Conservation (phyloP, 2,113 vertebrate species). For the Origma solitaria region DNA sequence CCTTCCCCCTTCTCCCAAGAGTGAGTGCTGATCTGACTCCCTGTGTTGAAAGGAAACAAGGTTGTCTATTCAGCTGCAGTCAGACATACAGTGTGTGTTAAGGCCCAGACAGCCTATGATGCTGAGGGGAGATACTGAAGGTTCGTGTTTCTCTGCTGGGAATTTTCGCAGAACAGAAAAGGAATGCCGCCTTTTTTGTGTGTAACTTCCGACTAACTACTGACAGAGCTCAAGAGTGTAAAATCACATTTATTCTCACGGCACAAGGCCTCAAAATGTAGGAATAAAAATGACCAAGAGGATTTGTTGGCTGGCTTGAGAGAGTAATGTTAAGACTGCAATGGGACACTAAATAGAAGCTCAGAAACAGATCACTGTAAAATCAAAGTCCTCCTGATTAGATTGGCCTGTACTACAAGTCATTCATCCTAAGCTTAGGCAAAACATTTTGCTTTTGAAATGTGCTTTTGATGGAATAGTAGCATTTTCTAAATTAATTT, state of each 20-base stretch:
- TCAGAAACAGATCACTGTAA: neutral
- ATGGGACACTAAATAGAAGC: neutral
- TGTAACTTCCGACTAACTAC: neutral
- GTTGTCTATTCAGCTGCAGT: slow-evolving; percentile 43
- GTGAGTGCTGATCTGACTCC: slow-evolving; percentile 5
- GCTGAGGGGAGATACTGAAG: slow-evolving; percentile 22
- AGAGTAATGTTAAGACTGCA: neutral
- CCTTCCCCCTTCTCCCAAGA: slow-evolving; percentile 3
- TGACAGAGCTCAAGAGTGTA: neutral
- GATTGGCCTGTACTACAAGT: neutral
- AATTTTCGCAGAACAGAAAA: slow-evolving; percentile 4
- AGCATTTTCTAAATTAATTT: neutral
- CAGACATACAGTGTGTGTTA: neutral
- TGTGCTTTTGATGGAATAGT: neutral
- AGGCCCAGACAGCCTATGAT: neutral
- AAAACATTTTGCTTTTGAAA: neutral
- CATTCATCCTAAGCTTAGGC: neutral
- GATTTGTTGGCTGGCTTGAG: neutral
- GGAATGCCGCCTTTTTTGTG: neutral
- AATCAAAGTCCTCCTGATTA: neutral
- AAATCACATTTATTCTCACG: neutral
- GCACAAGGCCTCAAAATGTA: neutral
- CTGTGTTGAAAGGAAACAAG: slow-evolving; percentile 35
- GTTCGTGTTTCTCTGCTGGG: slow-evolving; percentile 24
- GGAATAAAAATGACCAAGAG: neutral